Evolutionary conservation across 2,797 vertebrate genomes (phyloP).

Genomic region (Gymnodraco acuticeps): DNA sequence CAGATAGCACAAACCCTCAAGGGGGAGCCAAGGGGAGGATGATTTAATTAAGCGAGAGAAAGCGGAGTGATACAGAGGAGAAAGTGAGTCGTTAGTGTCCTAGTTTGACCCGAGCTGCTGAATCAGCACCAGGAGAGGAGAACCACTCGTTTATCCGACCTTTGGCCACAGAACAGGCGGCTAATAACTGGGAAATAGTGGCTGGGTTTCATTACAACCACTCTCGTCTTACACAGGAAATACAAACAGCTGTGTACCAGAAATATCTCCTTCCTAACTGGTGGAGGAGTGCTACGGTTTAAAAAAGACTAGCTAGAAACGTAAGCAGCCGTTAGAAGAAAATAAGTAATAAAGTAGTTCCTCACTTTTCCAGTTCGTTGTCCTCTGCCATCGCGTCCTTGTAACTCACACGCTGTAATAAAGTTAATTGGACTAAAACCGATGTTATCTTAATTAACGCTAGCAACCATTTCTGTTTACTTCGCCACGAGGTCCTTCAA

Average conservation of each 20-base stretch:
- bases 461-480: conserved; percentile 59
- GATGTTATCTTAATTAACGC: conserved; percentile 15
- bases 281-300: neutral
- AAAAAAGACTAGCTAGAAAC: neutral
- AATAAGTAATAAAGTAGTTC: neutral
- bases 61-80: conserved; percentile 35
- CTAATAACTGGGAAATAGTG: neutral
- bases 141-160: conserved; percentile 46
- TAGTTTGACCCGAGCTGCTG: conserved; percentile 64
- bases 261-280: neutral
- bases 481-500: conserved; percentile 63
- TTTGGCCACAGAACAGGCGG: conserved; percentile 34
- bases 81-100: conserved; percentile 55
- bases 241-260: conserved; percentile 6
- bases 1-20: conserved; percentile 23
- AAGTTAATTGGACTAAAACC: conserved; percentile 14
- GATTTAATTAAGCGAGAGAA: conserved; percentile 46
- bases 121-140: conserved; percentile 52
- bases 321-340: neutral
- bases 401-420: neutral
- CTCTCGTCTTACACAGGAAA: neutral
- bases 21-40: conserved; percentile 32
- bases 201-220: conserved; percentile 16
- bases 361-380: conserved; percentile 83
- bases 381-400: conserved; percentile 74